Base-by-base conservation (phyloP, 1,140 invertebrate species). In the Gonatopus flavifemur region DNA sequence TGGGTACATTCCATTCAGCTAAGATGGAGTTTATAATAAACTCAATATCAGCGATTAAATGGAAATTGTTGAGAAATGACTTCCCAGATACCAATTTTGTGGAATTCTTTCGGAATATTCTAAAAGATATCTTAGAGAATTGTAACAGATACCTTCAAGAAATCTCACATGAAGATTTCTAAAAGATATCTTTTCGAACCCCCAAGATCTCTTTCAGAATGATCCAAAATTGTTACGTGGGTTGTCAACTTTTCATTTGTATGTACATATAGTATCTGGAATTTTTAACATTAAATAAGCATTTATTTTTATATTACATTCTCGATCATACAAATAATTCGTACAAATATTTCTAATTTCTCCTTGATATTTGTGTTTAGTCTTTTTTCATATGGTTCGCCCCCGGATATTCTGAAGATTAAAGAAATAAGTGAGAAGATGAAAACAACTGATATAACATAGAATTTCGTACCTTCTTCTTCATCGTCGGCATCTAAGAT, bases 401-500 rank as follows among this genome's bases (percentile, higher is more conserved):
- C 16, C 43, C 53, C 47, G 62, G 15, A 20, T 69, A 42, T 15
- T 74, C 71, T 62, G 54, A 53, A 49, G 39, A 45, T 43, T 35
- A 33, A 30, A 47, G 12, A 53, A 21, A 9, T 44, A 18, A 13
- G 74, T 38, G 3, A 47, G 2, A 36, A 31, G 5, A 12, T 41
- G 25, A 35, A 19, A 30, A 30, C 3, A 32, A 8, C 19, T 30
- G 16, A 2, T 7, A 15, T 35, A 19, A 12, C 16, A 47, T 10
- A 12, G 13, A 25, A 41, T 52, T n/a, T n/a, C n/a, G n/a, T 69
- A 74, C 69, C 72, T 61, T 80, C 82, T 55, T 90, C 89, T 35
- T 94, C 91, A 15, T 94, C 92, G 55, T 89, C 86, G n/a, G 91
- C 91, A 71, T 96, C 94, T 57, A 96, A 80, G 64, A 96, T 93